These are phyloP conservation scores for Dendroctonus ponderosae DNA, from an alignment of 1,140 invertebrate species.

Conservation along the genomic window DNA sequence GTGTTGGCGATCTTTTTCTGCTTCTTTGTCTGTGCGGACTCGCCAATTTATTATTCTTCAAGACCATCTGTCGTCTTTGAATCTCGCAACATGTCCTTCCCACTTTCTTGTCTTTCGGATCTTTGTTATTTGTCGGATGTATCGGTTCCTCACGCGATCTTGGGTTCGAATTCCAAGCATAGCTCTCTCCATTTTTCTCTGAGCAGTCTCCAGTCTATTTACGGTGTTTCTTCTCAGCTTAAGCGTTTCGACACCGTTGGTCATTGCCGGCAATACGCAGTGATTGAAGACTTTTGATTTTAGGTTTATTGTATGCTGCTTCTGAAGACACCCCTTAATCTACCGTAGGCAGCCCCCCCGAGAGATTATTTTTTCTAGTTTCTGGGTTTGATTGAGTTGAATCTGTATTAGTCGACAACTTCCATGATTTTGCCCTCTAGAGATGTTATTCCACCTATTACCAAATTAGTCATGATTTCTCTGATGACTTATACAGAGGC, in stretches of 20 bases:
- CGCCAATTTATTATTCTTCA: neutral
- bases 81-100: neutral
- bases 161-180: neutral
- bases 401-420: neutral
- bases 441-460: neutral
- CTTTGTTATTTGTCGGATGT: neutral
- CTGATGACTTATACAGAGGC: neutral
- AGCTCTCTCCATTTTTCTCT: slow-evolving; percentile 1
- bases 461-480: neutral
- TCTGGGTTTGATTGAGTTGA: neutral
- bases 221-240: neutral
- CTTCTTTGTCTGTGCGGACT: neutral
- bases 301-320: neutral
- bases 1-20: neutral
- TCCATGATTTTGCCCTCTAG: neutral
- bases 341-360: no score
- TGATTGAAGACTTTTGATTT: neutral
- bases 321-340: neutral
- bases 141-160: neutral
- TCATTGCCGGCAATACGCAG: neutral
- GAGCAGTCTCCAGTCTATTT: neutral
- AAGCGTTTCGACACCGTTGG: neutral
- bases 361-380: neutral
- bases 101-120: no score
- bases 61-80: neutral